Evolutionary conservation across 2,113 vertebrate genomes (phyloP), one percentile per base, ranked within the genome.

Genomic region (Jaculus jaculus): DNA sequence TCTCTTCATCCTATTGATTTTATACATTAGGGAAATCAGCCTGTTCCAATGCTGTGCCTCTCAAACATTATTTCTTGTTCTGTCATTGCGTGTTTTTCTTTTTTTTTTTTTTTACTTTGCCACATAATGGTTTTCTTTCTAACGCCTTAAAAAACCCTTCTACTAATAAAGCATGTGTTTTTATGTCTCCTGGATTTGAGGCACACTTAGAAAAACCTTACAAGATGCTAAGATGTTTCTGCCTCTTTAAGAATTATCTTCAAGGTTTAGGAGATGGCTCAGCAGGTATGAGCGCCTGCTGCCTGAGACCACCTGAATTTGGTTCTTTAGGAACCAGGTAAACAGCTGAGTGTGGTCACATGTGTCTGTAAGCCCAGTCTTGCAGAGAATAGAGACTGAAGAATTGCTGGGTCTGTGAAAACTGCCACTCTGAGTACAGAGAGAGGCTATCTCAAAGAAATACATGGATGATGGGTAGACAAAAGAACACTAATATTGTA

Each of bases 21-120:
- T 88, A 72, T 71, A 61, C 47, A 83, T 86, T 83, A 89, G 71
- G 68, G 74, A 86, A 88, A 90, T 93, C 51, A 92, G 34, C 65
- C 34, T 7, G 89, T 80, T 82, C 92, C 71, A 37, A 7, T 0
- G 12, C 68, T 75, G 5, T 42, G 37, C 79, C 54, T 82, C n/a
- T 30, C 21, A 82, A 58, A 72, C 28, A 51, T 71, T 72, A 66
- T 85, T 90, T 94, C 16, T 34, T n/a, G 71, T 2, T 83, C 92
- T 72, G 5, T 94, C 89, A 87, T 51, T 89, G 84, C n/a, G n/a
- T n/a, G n/a, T n/a, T n/a, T 47, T 47, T 47, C 42, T 47, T 47
- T 47, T 47, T 8, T 47, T 47, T 20, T 75, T 28, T 90, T 96
- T 81, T 85, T 85, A 83, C 75, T 88, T 96, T 87, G 39, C 77